Evolutionary conservation across 2,113 vertebrate genomes (phyloP), one percentile per base, ranked within the genome.

Genomic region (Calyptomena viridis): DNA sequence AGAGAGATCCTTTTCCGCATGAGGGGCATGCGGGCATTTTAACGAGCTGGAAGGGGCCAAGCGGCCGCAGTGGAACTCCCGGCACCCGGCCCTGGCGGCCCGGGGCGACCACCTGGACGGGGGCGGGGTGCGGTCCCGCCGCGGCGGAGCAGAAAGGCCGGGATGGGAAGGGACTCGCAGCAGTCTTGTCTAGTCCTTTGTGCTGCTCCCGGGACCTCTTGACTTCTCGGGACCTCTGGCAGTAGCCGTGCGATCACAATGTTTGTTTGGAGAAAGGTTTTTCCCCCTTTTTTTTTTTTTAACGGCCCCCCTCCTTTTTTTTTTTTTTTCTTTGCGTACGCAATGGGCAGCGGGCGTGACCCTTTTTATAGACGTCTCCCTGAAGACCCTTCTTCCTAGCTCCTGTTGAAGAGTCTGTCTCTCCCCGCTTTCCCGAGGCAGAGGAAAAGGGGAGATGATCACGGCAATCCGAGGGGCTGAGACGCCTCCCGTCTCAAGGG

Each of bases 231-330:
- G 93, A 95, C 96, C 93, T 93, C 93, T 96, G 96, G 97, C 96
- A 91, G 89, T 96, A 97, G 95, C 95, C 87, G 56, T 92, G 80
- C 84, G 91, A 94, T 94, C 91, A 72, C 42, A 46, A 78, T 97
- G 97, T 98, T 98, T 98, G 96, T 98, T 98, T 98, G 96, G 91
- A 95, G 84, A n/a, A n/a, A 89, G 60, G 74, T 93, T 94, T 97
- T 97, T 95, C 78, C 53, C 31, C 49, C 6, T 53, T 49, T 60
- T 42, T 79, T 55, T 37, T 56, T 14, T 56, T 73, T 40, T 40
- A 40, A 40, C 2, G 0, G 3, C 15, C 21, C 63, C 40, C 31
- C n/a, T n/a, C 2, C 8, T 49, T 22, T 42, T 8, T 46, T 17
- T 16, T 67, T 31, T 59, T 52, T 68, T 33, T 16, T 16, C 73